These are phyloP conservation scores for Mnemiopsis leidyi DNA, from an alignment of 37 sponge, comb jelly and placozoan species.

Conservation along the genomic window DNA sequence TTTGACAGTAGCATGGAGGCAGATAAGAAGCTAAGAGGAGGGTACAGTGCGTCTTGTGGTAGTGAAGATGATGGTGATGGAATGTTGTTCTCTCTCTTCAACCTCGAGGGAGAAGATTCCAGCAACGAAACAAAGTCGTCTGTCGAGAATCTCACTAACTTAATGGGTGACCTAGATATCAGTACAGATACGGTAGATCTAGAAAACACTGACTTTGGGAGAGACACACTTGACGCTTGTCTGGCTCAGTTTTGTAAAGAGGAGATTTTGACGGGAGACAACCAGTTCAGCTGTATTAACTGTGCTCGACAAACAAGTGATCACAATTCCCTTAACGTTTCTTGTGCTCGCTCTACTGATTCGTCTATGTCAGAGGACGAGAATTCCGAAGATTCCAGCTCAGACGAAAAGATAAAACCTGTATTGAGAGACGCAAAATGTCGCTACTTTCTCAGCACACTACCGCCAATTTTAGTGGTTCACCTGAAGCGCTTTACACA, in stretches of 20 bases:
- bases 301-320: slow-evolving; percentile 69
- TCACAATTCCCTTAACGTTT: slow-evolving; percentile 14
- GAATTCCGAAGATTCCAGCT: neutral
- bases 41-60: neutral
- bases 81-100: neutral
- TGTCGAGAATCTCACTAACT: neutral
- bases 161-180: neutral
- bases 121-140: neutral
- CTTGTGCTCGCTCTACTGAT: neutral
- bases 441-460: slow-evolving; percentile 72
- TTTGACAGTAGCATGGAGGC: neutral
- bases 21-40: neutral
- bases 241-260: slow-evolving; percentile 71
- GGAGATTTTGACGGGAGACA: slow-evolving; percentile 76
- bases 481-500: slow-evolving; percentile 92
- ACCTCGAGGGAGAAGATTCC: neutral
- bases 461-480: slow-evolving; percentile 79
- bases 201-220: neutral
- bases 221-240: slow-evolving; percentile 67
- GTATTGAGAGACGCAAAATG: slow-evolving; percentile 75
- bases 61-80: neutral
- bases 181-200: neutral
- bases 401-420: slow-evolving; percentile 18
- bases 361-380: slow-evolving; percentile 40
- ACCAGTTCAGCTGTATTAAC: slow-evolving; percentile 76